Evolutionary conservation across 2,113 vertebrate species (phyloP).

Genomic region (Chamaetylas fuelleborni): DNA sequence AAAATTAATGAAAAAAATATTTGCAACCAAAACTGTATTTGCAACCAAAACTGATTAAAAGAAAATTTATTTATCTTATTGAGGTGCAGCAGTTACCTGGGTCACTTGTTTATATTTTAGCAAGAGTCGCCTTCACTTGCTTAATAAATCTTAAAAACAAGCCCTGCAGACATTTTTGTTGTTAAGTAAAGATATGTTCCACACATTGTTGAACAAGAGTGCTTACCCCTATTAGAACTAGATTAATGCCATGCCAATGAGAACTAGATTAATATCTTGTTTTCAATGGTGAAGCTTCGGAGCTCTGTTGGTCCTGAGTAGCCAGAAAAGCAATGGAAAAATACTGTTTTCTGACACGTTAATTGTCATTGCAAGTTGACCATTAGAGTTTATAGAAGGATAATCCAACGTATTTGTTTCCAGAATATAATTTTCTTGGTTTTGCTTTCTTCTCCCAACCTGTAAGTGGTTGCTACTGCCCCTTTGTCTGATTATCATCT

Average conservation of each 20-base stretch:
- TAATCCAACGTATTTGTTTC: neutral
- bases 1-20: neutral
- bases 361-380: neutral
- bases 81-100: neutral
- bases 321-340: neutral
- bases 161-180: neutral
- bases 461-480: neutral
- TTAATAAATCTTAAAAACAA: neutral
- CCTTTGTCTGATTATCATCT: neutral
- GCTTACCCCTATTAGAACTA: neutral
- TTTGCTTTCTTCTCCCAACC: neutral
- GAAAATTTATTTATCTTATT: neutral
- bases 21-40: neutral
- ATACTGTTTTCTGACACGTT: neutral
- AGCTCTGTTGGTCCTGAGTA: neutral
- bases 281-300: neutral
- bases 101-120: neutral
- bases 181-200: neutral
- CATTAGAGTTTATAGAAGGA: neutral
- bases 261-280: neutral
- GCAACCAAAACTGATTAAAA: too few relatives aligned
- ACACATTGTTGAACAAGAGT: neutral
- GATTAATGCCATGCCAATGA: neutral
- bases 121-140: neutral
- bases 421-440: rapidly evolving